phyloP scores from a whole-genome alignment of 2,888 invertebrate species.

The Cephonodes hylas region DNA sequence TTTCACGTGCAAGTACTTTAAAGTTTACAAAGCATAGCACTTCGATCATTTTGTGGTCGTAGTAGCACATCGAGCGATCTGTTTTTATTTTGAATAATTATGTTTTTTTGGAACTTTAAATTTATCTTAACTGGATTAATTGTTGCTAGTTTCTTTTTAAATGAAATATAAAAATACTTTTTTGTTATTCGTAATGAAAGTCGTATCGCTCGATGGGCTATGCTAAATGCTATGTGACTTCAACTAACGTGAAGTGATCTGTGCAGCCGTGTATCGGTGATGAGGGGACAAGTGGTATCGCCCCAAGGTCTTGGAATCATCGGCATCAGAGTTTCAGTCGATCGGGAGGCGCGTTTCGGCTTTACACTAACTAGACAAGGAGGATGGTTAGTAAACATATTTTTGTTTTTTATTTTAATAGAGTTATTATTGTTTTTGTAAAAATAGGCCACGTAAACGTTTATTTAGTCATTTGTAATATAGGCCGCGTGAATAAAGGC shows the following conservation, averaged over 20 bases:
- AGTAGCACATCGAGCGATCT: slow-evolving; percentile 51
- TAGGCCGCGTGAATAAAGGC: background rate
- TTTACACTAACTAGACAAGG: slow-evolving; percentile 96
- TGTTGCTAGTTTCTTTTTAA: background rate
- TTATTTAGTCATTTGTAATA: background rate
- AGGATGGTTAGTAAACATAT: slow-evolving; percentile 91
- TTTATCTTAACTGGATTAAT: background rate
- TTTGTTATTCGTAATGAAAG: no score
- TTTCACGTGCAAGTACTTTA: slow-evolving; percentile 55
- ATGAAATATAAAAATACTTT: no score
- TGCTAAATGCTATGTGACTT: slow-evolving; percentile 40
- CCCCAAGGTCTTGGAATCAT: slow-evolving; percentile 97
- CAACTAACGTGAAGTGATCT: slow-evolving; percentile 65
- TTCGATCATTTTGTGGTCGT: slow-evolving; percentile 53
- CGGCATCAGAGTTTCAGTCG: slow-evolving; percentile 98
- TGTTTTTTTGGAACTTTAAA: no score
- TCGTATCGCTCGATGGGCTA: slow-evolving; percentile 47
- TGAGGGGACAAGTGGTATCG: slow-evolving; percentile 97
- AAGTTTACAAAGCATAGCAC: slow-evolving; percentile 43
- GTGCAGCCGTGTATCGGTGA: slow-evolving; percentile 98
- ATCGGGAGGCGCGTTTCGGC: slow-evolving; percentile 95
- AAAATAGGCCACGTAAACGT: background rate
- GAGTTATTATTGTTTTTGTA: background rate
- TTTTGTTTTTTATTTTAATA: slow-evolving; percentile 7
- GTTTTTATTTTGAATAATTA: no score